Evolutionary conservation across 2,888 invertebrate genomes (phyloP).

Genomic region (Brachynemurus nebulosus): DNA sequence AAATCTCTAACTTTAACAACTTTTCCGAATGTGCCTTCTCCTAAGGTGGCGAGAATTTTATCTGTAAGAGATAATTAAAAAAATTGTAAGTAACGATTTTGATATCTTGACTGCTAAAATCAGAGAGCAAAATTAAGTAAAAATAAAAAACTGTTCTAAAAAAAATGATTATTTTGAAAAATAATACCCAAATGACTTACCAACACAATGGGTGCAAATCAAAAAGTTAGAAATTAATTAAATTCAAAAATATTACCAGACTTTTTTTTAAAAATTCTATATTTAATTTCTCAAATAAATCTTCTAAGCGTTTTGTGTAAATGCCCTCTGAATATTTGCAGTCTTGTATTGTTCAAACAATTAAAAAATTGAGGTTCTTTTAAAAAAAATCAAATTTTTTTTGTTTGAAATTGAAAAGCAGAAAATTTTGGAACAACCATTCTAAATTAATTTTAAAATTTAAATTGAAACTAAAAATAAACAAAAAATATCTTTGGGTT

Average conservation of each 20-base stretch:
- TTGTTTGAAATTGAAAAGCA: background rate
- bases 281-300: no score
- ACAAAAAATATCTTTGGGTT: background rate
- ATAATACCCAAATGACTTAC: slow-evolving; percentile 1
- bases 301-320: no score
- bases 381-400: background rate
- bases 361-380: no score
- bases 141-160: slow-evolving; percentile 10
- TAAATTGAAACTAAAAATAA: background rate
- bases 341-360: no score
- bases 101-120: slow-evolving; percentile 2
- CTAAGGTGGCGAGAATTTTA: slow-evolving; percentile 95
- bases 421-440: background rate
- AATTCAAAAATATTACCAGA: no score
- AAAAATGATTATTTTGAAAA: background rate
- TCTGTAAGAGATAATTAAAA: slow-evolving; percentile 65
- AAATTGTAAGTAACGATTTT: slow-evolving; percentile 1
- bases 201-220: background rate
- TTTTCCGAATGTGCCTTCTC: slow-evolving; percentile 99
- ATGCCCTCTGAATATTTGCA: slow-evolving; percentile 1
- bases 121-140: slow-evolving; percentile 11
- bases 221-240: background rate
- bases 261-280: no score
- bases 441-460: background rate
- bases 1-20: slow-evolving; percentile 97